phyloP scores from a whole-genome alignment of 2,797 vertebrate species.

The Echiichthys vipera region DNA sequence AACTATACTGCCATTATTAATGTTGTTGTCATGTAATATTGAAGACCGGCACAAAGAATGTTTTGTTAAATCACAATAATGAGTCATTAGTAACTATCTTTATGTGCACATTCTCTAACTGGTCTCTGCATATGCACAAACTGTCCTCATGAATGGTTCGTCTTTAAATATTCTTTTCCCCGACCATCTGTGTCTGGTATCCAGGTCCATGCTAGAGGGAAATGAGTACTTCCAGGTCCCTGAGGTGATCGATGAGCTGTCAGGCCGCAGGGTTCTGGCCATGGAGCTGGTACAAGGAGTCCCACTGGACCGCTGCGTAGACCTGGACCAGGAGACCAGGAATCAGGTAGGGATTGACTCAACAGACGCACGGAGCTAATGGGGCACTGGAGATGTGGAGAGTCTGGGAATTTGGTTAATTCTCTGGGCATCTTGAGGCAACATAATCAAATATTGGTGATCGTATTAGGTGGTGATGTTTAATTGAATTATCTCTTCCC shows the following conservation, averaged over 20 bases:
- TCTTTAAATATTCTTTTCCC: too few relatives aligned
- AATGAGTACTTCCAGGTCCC: conserved; percentile 88
- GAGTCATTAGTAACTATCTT: neutral
- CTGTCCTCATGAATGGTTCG: accelerated
- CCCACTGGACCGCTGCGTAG: conserved; percentile 88
- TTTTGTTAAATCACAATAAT: too few relatives aligned
- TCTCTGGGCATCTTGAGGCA: neutral
- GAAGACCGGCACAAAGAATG: too few relatives aligned
- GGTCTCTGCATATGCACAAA: neutral
- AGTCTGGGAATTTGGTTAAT: neutral
- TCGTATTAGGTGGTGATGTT: neutral
- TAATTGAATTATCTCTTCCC: neutral
- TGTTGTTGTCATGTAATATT: too few relatives aligned
- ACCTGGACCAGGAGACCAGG: conserved; percentile 87
- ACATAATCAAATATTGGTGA: neutral
- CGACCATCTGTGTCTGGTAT: neutral
- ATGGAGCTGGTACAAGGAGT: conserved; percentile 91
- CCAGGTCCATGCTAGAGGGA: conserved; percentile 85
- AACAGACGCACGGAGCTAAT: neutral
- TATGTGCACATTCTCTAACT: neutral
- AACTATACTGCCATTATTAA: too few relatives aligned
- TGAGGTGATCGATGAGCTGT: conserved; percentile 87
- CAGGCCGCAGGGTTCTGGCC: conserved; percentile 82
- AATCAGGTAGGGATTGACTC: conserved; percentile 80
- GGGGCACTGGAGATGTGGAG: neutral